Evolutionary conservation across 2,797 vertebrate species (phyloP), one percentile per base, ranked within the genome.

Genomic region (Parauchenoglanis punctatus): DNA sequence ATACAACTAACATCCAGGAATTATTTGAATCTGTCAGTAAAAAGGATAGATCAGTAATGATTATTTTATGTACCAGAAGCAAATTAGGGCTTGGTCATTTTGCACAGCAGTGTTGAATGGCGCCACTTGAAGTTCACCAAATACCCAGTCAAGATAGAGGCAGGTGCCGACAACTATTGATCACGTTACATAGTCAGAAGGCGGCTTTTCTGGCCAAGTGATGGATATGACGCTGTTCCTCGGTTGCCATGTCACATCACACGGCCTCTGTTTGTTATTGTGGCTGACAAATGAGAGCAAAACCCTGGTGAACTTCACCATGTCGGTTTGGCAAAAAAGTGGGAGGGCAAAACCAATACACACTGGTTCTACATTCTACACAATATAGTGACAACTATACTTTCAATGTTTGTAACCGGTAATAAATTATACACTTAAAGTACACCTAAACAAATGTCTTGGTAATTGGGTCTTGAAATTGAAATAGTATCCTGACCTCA

Each of bases 201-300:
- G 76, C 81, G 77, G 87, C 88, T 87, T 84, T 87, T 90, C 88
- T 90, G 81, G 91, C 90, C 92, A 89, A 95, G 94, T 94, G 93
- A 94, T 95, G 90, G 89, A 92, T 91, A 92, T 93, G 91, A 92
- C 91, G 93, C 87, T 91, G 91, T 93, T 91, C 91, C 93, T 92
- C 87, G 91, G 91, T 90, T 91, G 90, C 86, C 92, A 86, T 76
- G 83, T 85, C 91, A 91, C 86, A 87, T 91, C 89, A 82, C 84
- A 86, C n/a, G 5, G 91, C 85, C 90, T 91, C 88, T 93, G 93
- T 96, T 95, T 95, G 94, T 94, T 94, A 92, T 95, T 93, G 90
- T 88, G 92, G 65, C 87, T 91, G 93, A 94, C 91, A 91, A 94
- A 95, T 94, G 85, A 93, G 91, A 91, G 92, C 90, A 40, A 44